Conservation (phyloP, 64 coral and sea anemone species). For the Montipora cactus region DNA sequence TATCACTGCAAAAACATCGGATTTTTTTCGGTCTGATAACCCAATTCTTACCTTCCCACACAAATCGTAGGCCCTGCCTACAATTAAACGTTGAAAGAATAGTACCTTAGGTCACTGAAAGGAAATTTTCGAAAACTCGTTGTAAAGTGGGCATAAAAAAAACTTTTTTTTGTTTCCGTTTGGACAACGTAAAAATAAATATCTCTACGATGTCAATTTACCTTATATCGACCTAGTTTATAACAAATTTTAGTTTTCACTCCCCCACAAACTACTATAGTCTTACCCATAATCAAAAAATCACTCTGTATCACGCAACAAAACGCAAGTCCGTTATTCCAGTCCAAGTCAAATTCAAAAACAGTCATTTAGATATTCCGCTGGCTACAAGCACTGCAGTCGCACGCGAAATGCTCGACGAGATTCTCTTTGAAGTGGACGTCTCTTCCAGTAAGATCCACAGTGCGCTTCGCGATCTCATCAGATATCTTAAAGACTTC, state of each 20-base stretch:
- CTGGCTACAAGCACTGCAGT: conserved; percentile 4
- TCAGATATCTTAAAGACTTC: neutral
- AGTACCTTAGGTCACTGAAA: neutral
- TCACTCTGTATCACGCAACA: neutral
- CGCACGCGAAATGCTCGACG: neutral
- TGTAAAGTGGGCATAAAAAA: neutral
- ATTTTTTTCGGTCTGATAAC: too few relatives aligned
- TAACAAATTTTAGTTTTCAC: neutral
- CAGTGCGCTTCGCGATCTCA: neutral
- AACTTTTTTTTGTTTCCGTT: neutral
- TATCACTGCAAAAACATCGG: too few relatives aligned
- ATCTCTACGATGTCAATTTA: neutral
- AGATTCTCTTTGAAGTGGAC: neutral
- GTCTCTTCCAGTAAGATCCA: conserved; percentile 12
- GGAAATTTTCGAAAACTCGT: neutral
- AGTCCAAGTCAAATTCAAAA: neutral
- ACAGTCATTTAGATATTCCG: neutral
- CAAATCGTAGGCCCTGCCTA: too few relatives aligned
- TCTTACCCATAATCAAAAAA: neutral
- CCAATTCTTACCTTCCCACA: too few relatives aligned
- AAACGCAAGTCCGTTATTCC: neutral
- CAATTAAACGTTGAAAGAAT: too few relatives aligned
- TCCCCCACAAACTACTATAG: neutral
- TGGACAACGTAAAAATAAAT: neutral
- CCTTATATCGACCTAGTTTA: neutral